Evolutionary conservation across 2,888 invertebrate genomes (phyloP), one percentile per base, ranked within the genome.

Genomic region (Cephus pygmeus): DNA sequence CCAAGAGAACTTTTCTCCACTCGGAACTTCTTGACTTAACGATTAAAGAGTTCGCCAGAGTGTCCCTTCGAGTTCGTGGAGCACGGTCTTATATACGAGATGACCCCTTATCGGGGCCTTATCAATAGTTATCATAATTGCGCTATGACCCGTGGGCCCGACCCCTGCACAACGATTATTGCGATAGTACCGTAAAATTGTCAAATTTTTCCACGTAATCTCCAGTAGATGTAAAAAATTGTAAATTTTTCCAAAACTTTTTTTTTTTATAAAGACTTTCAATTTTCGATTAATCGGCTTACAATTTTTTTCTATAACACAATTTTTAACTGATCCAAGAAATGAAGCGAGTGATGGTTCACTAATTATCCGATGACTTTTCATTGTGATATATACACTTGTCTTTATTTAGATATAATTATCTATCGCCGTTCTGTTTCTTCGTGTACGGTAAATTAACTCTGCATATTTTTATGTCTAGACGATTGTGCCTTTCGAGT

Each of bases 81-180:
- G 68, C 35, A 73, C 75, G 71, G 73, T 71, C 76, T 76, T 78
- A 78, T 78, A 78, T 78, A 78, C 73, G 9, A 73, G 36, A 75
- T 35, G 73, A 79, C 75, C 69, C 34, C 76, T 79, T 75, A 75
- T 77, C 79, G 23, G 34, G 68, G 31, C 12, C 73, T 79, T 79
- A 79, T 79, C 79, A 75, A 79, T 77, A 75, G 71, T 75, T 71
- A 33, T 15, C 15, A 71, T 34, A 71, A 34, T 71, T 33, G 75
- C 69, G 79, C 69, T 75, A 69, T 68, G 75, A 77, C 75, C 69
- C 69, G 34, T 56, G 56, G 56, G 56, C 23, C 56, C 56, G 56
- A 56, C 56, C 56, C 56, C 15, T 56, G 1, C 23, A 23, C 4
- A 6, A 9, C 56, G 23, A 56, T 56, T 56, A 56, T 56, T 56